A percentile compares a stretch with the other conserved stretches of the same genome.
phyloP scores from a whole-genome alignment of 2,113 vertebrate genomes.

The Osmerus mordax region DNA sequence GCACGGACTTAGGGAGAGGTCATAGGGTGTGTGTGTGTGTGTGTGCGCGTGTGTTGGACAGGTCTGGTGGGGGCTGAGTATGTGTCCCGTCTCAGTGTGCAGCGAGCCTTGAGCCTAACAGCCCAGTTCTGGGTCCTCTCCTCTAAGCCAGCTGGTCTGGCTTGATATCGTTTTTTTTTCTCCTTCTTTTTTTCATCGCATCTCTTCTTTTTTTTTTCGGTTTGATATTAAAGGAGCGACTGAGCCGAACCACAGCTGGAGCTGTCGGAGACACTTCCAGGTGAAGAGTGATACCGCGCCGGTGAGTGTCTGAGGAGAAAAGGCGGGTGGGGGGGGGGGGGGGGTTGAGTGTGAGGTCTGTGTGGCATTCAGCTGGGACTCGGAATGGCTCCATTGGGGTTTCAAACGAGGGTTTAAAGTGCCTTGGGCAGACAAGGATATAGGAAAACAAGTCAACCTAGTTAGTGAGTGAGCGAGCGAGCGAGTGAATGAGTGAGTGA shows the following conservation, averaged over 20 bases:
- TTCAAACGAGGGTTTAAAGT: background rate
- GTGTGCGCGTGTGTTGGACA: constrained; percentile 2
- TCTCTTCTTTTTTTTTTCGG: constrained; percentile 26
- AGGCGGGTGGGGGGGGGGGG: background rate
- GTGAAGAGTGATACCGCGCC: constrained; percentile 50
- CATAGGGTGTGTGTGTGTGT: constrained; percentile 38
- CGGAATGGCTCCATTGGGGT: background rate
- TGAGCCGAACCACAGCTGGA: constrained; percentile 61
- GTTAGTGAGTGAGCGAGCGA: background rate
- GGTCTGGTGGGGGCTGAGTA: constrained; percentile 14
- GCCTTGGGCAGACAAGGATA: background rate
- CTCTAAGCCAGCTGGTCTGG: constrained; percentile 72
- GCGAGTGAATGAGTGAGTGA: background rate
- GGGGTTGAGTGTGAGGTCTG: background rate
- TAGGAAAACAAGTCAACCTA: background rate
- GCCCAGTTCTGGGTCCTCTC: constrained; percentile 50
- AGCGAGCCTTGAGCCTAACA: constrained; percentile 48
- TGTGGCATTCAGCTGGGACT: background rate
- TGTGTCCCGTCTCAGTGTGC: constrained; percentile 29
- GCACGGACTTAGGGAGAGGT: constrained; percentile 49
- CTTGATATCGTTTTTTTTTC: constrained; percentile 41
- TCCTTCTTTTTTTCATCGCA: constrained; percentile 47
- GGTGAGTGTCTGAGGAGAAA: constrained; percentile 41
- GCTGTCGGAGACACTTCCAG: constrained; percentile 63
- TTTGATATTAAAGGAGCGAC: constrained; percentile 50